phyloP scores from a whole-genome alignment of 2,888 invertebrate genomes.

The Harpalus rubripes region DNA sequence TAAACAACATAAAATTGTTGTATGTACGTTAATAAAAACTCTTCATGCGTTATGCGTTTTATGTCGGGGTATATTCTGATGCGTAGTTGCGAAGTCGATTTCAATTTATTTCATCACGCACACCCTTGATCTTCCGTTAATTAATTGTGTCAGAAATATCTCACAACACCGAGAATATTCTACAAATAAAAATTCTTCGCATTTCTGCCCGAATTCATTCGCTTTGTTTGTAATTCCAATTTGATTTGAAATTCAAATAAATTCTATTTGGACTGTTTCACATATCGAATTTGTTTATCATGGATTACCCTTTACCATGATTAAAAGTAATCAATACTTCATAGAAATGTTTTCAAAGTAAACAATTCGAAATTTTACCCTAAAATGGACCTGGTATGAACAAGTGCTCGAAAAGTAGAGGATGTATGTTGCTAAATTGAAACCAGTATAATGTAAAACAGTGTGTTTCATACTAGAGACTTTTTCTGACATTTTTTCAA shows the following conservation, averaged over 20 bases:
- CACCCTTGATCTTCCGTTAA: conserved; percentile 39
- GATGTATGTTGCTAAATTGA: too few species aligned
- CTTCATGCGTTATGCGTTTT: background rate
- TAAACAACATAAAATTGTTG: background rate
- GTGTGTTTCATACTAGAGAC: too few species aligned
- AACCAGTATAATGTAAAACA: too few species aligned
- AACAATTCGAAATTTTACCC: conserved; percentile 1
- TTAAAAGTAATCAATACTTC: background rate
- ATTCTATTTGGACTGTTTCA: background rate
- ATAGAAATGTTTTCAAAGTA: conserved; percentile 4
- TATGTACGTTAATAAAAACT: background rate
- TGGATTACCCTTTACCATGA: background rate
- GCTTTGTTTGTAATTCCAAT: background rate
- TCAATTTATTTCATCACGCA: conserved; percentile 47
- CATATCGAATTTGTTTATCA: background rate
- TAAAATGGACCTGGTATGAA: too few species aligned
- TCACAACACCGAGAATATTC: background rate
- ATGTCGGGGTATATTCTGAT: background rate
- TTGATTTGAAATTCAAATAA: background rate
- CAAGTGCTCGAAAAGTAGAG: too few species aligned
- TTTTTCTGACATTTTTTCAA: too few species aligned
- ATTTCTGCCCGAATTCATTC: background rate
- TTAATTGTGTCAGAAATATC: conserved; percentile 25
- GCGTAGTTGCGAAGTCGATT: conserved; percentile 15
- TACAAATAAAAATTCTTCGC: conserved; percentile 1